Evolutionary conservation across 2,113 vertebrate species (phyloP).

Genomic region (Tupaia tana): DNA sequence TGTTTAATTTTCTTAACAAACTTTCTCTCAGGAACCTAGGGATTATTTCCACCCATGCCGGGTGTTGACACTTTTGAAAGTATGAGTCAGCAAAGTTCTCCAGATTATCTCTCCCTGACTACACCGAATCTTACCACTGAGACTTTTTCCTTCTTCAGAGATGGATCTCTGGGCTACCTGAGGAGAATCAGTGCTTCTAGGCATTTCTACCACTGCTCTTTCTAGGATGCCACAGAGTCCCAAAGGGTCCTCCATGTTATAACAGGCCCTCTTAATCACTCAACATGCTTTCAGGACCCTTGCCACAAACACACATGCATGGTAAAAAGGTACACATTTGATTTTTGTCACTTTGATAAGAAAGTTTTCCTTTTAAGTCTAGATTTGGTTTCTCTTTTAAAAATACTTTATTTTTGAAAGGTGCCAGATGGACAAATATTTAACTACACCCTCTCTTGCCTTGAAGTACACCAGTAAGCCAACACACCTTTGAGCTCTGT

Average conservation of each 20-base stretch:
- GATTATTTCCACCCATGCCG: not conserved
- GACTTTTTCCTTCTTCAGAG: not conserved
- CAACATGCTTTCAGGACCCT: not conserved
- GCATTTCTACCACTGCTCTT: not conserved
- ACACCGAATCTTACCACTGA: not conserved
- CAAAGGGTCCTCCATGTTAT: fast-evolving
- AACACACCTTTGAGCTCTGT: conserved; percentile 37
- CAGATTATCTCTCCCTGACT: not conserved
- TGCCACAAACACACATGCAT: not conserved
- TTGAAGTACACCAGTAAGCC: not conserved
- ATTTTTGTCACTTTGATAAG: not conserved
- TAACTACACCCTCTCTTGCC: not conserved
- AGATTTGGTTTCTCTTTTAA: conserved; percentile 19
- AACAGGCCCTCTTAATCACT: not conserved
- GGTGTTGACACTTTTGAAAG: not conserved
- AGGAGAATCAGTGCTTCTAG: not conserved
- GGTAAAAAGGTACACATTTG: not conserved
- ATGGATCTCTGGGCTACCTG: not conserved
- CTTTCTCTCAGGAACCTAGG: not conserved
- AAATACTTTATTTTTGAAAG: conserved; percentile 49
- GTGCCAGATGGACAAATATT: conserved; percentile 57
- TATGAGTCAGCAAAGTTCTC: not conserved
- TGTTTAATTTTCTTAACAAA: not conserved
- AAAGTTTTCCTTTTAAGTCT: not conserved
- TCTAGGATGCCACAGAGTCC: fast-evolving